Evolutionary conservation across 2,797 vertebrate genomes (phyloP).

Genomic region (Oreortyx pictus): DNA sequence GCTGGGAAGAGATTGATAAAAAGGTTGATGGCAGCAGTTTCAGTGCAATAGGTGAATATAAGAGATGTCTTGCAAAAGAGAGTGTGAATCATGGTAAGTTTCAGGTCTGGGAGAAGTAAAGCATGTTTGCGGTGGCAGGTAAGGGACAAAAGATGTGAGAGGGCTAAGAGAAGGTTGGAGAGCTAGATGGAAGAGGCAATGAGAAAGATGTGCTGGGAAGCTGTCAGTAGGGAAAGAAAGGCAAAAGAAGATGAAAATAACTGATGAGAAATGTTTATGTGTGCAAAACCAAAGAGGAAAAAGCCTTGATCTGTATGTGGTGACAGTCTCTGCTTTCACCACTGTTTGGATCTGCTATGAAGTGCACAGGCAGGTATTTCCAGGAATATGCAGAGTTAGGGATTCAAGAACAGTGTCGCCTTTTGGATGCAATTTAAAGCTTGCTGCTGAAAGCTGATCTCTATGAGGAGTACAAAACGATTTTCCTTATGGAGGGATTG

Average conservation of each 20-base stretch:
- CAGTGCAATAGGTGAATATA: neutral
- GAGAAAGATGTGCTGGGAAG: neutral
- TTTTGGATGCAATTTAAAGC: neutral
- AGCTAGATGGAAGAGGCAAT: neutral
- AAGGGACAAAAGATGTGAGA: neutral
- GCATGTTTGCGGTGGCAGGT: neutral
- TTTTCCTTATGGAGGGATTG: neutral
- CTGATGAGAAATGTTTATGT: fast-evolving
- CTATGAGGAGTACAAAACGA: neutral
- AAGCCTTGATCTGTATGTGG: neutral
- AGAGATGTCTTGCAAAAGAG: neutral
- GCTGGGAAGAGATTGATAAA: neutral
- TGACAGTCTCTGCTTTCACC: neutral
- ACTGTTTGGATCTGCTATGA: fast-evolving
- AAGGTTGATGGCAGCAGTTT: neutral
- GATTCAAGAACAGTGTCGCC: neutral
- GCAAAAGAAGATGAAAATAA: neutral
- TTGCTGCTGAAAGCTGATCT: neutral
- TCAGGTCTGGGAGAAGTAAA: neutral
- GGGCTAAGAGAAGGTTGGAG: neutral
- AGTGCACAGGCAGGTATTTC: neutral
- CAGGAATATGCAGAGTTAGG: neutral
- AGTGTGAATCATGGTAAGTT: neutral
- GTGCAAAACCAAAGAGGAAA: neutral
- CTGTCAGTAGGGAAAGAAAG: neutral